Evolutionary conservation across 2,888 invertebrate species (phyloP).

Genomic region (Shargacucullia verbasci): DNA sequence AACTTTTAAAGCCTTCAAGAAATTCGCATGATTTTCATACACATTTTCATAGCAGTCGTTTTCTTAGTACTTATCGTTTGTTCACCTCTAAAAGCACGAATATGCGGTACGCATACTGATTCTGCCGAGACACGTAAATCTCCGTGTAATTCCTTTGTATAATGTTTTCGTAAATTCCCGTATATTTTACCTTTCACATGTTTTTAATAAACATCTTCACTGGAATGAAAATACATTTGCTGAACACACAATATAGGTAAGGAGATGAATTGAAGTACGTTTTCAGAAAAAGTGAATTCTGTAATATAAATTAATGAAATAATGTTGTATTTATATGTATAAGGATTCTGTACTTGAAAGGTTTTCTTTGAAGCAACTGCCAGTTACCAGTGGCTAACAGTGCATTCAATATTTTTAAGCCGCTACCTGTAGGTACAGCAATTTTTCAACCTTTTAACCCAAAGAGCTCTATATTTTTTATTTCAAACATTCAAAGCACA

Average conservation of each 20-base stretch:
- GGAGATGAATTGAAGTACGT: too few species aligned
- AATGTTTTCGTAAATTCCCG: conserved; percentile 48
- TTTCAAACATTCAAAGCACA: too few species aligned
- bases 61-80: conserved; percentile 64
- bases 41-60: conserved; percentile 65
- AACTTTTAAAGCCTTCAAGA: conserved; percentile 63
- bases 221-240: conserved; percentile 9
- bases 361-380: too few species aligned
- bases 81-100: conserved; percentile 61
- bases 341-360: too few species aligned
- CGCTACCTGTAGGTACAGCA: too few species aligned
- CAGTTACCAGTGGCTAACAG: too few species aligned
- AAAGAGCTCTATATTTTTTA: too few species aligned
- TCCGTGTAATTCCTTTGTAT: conserved; percentile 61
- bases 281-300: too few species aligned
- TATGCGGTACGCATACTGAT: conserved; percentile 66
- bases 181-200: conserved; percentile 51
- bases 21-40: conserved; percentile 66
- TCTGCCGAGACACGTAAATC: conserved; percentile 62
- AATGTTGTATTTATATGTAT: too few species aligned
- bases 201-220: conserved; percentile 49
- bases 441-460: too few species aligned
- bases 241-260: background rate
- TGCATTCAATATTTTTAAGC: too few species aligned
- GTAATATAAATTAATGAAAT: too few species aligned